Evolutionary conservation across 2,113 vertebrate genomes (phyloP), one percentile per base, ranked within the genome.

Genomic region (Fregata magnificens): DNA sequence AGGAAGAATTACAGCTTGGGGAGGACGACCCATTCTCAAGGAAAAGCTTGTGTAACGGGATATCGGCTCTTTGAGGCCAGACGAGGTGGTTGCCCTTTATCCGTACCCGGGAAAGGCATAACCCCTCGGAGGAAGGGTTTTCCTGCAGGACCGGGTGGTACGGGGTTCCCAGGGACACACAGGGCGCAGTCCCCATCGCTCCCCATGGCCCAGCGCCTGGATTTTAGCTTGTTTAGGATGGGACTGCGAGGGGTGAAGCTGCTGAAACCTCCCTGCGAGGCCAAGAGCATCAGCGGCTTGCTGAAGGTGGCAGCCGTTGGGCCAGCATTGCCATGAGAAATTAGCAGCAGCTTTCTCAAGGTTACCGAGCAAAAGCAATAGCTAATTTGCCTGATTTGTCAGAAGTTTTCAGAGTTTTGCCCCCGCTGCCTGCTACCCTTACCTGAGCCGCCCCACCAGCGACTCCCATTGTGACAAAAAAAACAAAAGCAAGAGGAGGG

Each of bases 331-430:
- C 59, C 62, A 4, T 1, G 24, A 85, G 74, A 44, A 82, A 62
- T 25, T 34, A 82, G 45, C 4, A 4, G 52, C 45, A 67, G 50
- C 36, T 77, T 82, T 55, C 24, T 58, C 16, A 2, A 50, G 73
- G 49, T 16, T 44, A 9, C n/a, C 0, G 0, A 36, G 34, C 3
- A 3, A 78, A 50, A 70, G 36, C 19, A n/a, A 9, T 0, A 14
- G 17, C 10, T 26, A 1, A 31, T 70, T 42, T 34, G 26, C 58
- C 63, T 13, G 3, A 14, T 66, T 71, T n/a, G 10, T n/a, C 36
- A 38, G 34, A n/a, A 31, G 7, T 11, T 4, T 14, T 22, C 34
- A 20, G 67, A 38, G n/a, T 65, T 78, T 67, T 49, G 16, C 10
- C 73, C 32, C 53, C 0, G 0, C 34, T 83, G 59, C 67, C 61